Evolutionary conservation across 2,888 invertebrate species (phyloP).

Genomic region (Tinea trinotella): DNA sequence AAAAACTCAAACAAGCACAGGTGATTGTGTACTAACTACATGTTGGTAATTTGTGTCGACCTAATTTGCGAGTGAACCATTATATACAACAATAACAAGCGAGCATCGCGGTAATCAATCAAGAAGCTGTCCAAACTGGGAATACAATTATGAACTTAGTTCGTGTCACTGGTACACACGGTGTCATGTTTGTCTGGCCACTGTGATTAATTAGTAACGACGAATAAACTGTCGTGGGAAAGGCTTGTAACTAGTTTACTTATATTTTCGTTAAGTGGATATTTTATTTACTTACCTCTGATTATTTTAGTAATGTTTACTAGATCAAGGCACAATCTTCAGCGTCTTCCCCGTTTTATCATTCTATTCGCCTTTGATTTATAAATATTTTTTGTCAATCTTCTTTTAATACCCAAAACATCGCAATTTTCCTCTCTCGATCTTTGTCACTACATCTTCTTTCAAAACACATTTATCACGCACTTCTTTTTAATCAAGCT

Average conservation of each 20-base stretch:
- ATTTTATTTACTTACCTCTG: too few species aligned
- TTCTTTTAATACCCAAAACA: too few species aligned
- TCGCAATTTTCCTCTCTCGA: too few species aligned
- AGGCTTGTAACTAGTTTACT: constrained; percentile 10
- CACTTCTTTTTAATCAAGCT: too few species aligned
- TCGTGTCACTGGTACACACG: constrained; percentile 49
- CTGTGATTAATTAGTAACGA: constrained; percentile 53
- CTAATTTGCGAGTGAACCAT: constrained; percentile 8
- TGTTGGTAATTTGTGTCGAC: constrained; percentile 7
- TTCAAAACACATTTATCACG: too few species aligned
- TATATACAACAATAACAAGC: constrained; percentile 11
- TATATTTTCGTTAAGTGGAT: not conserved
- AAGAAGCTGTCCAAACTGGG: constrained; percentile 59
- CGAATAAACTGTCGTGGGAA: constrained; percentile 17
- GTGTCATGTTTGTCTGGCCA: constrained; percentile 41
- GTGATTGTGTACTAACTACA: not conserved
- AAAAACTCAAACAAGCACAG: not conserved
- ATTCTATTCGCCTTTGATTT: too few species aligned
- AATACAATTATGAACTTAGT: constrained; percentile 70
- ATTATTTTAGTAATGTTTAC: too few species aligned
- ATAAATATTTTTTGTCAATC: too few species aligned
- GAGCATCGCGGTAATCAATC: constrained; percentile 49
- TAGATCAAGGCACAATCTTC: too few species aligned
- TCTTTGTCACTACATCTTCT: too few species aligned
- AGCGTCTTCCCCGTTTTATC: too few species aligned